A percentile compares a stretch with the other conserved stretches of the same genome.
These are phyloP conservation scores for Campylomormyrus tamandua DNA, from an alignment of 2,113 vertebrate species.

Conservation along the genomic window DNA sequence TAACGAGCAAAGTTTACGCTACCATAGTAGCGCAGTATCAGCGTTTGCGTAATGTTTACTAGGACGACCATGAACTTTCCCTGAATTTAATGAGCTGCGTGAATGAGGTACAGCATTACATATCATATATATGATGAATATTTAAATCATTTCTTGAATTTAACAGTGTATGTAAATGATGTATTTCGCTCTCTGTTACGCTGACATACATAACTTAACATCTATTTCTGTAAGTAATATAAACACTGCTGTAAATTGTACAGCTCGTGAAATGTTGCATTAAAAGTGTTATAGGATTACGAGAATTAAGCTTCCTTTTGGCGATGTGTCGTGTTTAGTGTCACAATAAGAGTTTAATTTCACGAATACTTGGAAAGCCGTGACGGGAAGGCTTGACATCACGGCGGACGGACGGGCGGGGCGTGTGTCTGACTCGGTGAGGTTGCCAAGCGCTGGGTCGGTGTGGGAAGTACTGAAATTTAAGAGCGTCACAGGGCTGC, in stretches of 20 bases:
- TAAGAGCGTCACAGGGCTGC: constrained; percentile 38
- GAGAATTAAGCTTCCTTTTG: background rate
- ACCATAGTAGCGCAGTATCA: background rate
- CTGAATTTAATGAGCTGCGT: background rate
- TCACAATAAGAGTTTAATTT: background rate
- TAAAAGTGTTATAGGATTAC: background rate
- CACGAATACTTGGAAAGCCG: constrained; percentile 7
- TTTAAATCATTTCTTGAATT: background rate
- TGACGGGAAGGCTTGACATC: constrained; percentile 26
- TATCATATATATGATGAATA: background rate
- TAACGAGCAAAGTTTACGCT: background rate
- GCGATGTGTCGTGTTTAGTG: too few relatives aligned
- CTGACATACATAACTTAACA: too few relatives aligned
- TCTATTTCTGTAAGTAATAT: background rate
- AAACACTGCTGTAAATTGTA: background rate
- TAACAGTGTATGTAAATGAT: background rate
- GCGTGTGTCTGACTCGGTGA: constrained; percentile 12
- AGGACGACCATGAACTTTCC: constrained; percentile 12
- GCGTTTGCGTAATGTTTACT: background rate
- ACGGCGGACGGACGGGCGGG: constrained; percentile 8
- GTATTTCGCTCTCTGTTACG: background rate
- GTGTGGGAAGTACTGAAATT: constrained; percentile 46
- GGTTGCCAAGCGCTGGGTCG: constrained; percentile 47
- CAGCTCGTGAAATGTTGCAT: background rate
- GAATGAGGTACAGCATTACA: background rate